These are phyloP conservation scores for Arctopsyche grandis DNA, from an alignment of 1,140 invertebrate genomes.

Conservation along the genomic window DNA sequence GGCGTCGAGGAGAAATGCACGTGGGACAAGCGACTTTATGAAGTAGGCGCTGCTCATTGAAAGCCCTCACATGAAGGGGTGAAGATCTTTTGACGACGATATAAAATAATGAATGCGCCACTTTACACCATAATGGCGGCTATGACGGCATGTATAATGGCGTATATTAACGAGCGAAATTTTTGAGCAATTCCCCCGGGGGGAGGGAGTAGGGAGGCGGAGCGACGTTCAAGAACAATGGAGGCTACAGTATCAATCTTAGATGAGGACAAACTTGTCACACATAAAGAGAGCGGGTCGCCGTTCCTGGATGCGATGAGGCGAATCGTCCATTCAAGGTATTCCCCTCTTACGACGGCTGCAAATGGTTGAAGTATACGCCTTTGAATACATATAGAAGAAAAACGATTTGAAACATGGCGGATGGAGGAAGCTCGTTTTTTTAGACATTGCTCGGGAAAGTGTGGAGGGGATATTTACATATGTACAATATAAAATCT, in stretches of 20 bases:
- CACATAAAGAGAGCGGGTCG: neutral
- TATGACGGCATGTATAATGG: conserved; percentile 37
- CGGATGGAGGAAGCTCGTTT: neutral
- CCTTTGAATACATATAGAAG: conserved; percentile 5
- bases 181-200: conserved; percentile 28
- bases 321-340: neutral
- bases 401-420: neutral
- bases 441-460: too few relatives aligned
- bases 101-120: conserved; percentile 44
- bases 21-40: conserved; percentile 31
- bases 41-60: conserved; percentile 43
- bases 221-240: conserved; percentile 24
- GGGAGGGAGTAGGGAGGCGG: too few relatives aligned
- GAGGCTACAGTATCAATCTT: neutral
- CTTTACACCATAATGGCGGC: conserved; percentile 44
- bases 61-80: conserved; percentile 39
- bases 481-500: too few relatives aligned
- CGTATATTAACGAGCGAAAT: conserved; percentile 39
- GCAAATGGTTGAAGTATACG: neutral
- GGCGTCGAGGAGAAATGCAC: neutral
- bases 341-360: neutral
- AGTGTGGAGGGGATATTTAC: too few relatives aligned
- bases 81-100: conserved; percentile 44
- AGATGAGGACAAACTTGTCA: neutral
- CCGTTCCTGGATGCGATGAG: neutral